Conservation (phyloP, 2,113 vertebrate species). For the Crotalus horridus region DNA sequence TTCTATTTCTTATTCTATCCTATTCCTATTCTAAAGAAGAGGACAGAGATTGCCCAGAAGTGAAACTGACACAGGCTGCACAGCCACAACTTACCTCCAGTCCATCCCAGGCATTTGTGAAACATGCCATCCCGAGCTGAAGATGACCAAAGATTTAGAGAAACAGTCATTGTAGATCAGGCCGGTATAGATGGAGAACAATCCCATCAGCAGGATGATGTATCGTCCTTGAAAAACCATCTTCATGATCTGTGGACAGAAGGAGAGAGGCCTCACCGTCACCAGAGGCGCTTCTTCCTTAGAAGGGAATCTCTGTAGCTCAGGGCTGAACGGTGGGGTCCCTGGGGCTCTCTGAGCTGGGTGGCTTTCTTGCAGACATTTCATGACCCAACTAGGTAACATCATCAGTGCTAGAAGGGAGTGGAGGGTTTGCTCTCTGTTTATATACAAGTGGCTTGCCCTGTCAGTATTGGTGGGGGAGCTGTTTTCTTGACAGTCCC, state of each 20-base stretch:
- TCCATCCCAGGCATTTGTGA: constrained; percentile 73
- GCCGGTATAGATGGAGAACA: constrained; percentile 95
- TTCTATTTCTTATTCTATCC: no score
- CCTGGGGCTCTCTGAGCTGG: neutral
- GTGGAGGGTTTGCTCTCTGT: neutral
- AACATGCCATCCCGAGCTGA: constrained; percentile 90
- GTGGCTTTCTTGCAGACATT: neutral
- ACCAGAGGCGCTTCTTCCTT: neutral
- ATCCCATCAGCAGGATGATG: constrained; percentile 93
- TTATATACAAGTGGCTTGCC: neutral
- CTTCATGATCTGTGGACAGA: constrained; percentile 79
- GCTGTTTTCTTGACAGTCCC: neutral
- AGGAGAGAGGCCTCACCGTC: neutral
- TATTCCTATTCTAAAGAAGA: neutral
- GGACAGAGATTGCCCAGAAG: neutral
- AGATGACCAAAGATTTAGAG: constrained; percentile 93
- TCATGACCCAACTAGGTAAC: neutral
- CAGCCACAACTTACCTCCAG: constrained; percentile 75
- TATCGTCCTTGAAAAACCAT: constrained; percentile 94
- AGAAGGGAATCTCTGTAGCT: neutral
- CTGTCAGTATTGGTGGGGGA: neutral
- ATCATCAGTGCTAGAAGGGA: neutral
- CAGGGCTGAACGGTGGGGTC: neutral
- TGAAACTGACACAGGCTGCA: neutral
- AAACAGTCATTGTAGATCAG: constrained; percentile 98